Conservation (phyloP, 1,140 invertebrate genomes). For the Pachypeltis micranthus region DNA sequence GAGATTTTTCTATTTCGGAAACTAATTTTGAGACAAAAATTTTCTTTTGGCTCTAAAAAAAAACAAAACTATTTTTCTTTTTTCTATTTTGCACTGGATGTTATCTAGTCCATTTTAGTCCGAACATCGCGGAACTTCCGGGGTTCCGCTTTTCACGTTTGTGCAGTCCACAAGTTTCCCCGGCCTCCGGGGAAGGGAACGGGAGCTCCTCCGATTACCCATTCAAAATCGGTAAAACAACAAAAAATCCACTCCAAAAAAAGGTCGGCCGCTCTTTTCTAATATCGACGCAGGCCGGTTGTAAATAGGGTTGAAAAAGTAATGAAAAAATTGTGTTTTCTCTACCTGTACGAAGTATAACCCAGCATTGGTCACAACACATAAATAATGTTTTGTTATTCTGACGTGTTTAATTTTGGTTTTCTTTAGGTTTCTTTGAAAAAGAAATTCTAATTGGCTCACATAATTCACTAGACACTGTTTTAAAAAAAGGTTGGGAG, state of each 20-base stretch:
- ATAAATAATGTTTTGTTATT: conserved; percentile 16
- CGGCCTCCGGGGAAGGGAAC: not conserved
- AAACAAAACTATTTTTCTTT: not conserved
- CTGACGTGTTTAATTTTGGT: not conserved
- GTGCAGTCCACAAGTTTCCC: not conserved
- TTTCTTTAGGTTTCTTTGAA: not conserved
- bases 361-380: conserved; percentile 24
- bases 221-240: not conserved
- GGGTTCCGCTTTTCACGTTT: not conserved
- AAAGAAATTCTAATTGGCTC: not conserved
- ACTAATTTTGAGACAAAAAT: not conserved
- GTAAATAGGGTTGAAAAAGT: conserved; percentile 10
- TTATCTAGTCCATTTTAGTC: conserved; percentile 15
- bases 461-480: conserved; percentile 10
- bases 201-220: conserved; percentile 11
- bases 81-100: not conserved
- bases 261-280: not conserved
- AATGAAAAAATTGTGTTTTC: conserved; percentile 16
- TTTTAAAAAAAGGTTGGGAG: not conserved
- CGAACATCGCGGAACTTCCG: conserved; percentile 3
- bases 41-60: too few relatives aligned
- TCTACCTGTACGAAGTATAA: conserved; percentile 24
- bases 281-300: not conserved
- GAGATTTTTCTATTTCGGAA: conserved; percentile 4
- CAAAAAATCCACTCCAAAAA: conserved; percentile 3